Percentiles rank a stretch among this genome's conserved stretches.
These are phyloP conservation scores for Tetramorium parvispinum DNA, from an alignment of 1,140 invertebrate genomes.

Conservation along the genomic window DNA sequence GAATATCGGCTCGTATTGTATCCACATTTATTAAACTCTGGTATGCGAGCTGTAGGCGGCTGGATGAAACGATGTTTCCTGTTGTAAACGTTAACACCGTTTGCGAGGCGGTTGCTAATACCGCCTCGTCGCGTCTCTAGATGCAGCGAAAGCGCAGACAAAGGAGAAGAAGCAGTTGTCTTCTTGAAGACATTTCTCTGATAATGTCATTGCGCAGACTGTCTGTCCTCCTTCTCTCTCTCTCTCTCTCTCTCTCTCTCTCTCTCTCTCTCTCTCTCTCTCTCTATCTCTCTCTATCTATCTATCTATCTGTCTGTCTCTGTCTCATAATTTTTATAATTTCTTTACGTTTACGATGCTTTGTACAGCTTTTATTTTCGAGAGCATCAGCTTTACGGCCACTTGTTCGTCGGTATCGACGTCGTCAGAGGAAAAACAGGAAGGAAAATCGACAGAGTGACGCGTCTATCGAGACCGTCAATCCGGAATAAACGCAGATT, in stretches of 20 bases:
- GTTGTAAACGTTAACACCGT: slow-evolving; percentile 25
- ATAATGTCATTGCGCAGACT: not conserved
- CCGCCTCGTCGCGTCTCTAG: not conserved
- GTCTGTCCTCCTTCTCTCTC: no score
- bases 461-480: not conserved
- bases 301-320: not conserved
- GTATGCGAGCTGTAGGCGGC: not conserved
- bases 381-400: not conserved
- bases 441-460: not conserved
- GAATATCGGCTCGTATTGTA: not conserved
- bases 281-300: no score
- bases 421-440: not conserved
- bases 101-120: slow-evolving; percentile 15
- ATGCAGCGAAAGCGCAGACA: slow-evolving; percentile 15
- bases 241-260: not conserved
- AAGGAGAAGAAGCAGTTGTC: slow-evolving; percentile 20
- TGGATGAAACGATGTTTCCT: slow-evolving; percentile 18
- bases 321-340: not conserved
- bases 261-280: not conserved
- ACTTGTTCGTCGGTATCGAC: not conserved
- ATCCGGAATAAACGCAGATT: slow-evolving; percentile 7
- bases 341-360: not conserved
- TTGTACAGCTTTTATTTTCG: slow-evolving; percentile 9
- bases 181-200: not conserved
- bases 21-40: slow-evolving; percentile 22